phyloP scores from a whole-genome alignment of 2,888 invertebrate species.

The Rhopalosiphum nymphaeae region DNA sequence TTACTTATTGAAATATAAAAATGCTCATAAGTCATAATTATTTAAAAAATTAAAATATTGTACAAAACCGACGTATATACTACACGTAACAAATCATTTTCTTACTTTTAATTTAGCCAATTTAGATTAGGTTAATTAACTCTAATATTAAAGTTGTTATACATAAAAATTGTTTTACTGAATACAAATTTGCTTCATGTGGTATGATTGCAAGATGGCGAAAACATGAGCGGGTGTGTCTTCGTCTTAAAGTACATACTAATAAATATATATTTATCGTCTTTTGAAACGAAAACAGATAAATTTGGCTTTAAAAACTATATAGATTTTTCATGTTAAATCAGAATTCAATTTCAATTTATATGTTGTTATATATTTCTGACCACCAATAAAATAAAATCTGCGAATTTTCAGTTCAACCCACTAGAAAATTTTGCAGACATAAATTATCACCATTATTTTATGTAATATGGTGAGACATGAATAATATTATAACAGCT shows the following conservation, averaged over 20 bases:
- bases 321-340: neutral
- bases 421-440: constrained; percentile 30
- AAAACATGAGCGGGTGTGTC: neutral
- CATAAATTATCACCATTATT: constrained; percentile 23
- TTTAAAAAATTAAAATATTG: neutral
- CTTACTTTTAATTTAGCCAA: neutral
- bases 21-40: neutral
- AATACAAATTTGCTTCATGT: neutral
- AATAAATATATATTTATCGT: neutral
- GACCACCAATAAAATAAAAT: neutral
- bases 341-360: neutral
- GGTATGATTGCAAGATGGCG: neutral
- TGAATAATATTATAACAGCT: neutral
- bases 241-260: no score
- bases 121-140: neutral
- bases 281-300: neutral
- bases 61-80: no score
- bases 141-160: neutral
- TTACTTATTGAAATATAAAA: neutral
- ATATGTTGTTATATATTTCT: neutral
- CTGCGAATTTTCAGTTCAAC: constrained; percentile 17
- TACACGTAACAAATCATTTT: neutral
- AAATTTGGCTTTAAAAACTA: neutral
- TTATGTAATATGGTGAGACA: constrained; percentile 1
- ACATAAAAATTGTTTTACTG: neutral